These are phyloP conservation scores for Athene noctua DNA, from an alignment of 2,113 vertebrate species.

Conservation along the genomic window DNA sequence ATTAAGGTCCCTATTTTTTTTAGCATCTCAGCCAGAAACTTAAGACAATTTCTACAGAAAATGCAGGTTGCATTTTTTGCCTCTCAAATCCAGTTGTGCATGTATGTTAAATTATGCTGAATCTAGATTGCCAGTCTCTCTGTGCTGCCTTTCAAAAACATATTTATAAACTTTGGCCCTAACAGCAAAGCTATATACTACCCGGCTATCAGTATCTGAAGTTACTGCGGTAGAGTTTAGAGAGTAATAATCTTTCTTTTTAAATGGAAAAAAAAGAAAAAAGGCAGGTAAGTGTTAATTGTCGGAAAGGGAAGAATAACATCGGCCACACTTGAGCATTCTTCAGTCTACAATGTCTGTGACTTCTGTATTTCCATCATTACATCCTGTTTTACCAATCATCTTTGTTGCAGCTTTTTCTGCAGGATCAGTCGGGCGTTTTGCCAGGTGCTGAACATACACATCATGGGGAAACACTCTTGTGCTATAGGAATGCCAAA, in stretches of 20 bases:
- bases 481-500: neutral
- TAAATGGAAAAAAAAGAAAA: neutral
- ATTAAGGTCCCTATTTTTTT: neutral
- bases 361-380: neutral
- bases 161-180: neutral
- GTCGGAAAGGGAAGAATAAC: conserved; percentile 3
- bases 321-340: neutral
- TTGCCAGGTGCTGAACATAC: neutral
- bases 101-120: neutral
- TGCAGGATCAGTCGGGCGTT: neutral
- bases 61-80: neutral
- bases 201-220: neutral
- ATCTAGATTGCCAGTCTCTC: neutral
- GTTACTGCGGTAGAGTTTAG: neutral
- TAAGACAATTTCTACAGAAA: neutral
- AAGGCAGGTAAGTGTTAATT: neutral
- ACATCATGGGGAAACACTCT: neutral
- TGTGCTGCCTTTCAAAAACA: neutral
- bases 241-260: neutral
- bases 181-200: rapidly evolving
- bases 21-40: neutral
- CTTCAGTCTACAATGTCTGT: neutral
- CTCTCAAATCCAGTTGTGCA: neutral
- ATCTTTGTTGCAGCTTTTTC: neutral
- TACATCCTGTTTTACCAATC: neutral